These are phyloP conservation scores for Hylaeus volcanicus DNA, from an alignment of 1,140 invertebrate genomes.

Conservation along the genomic window DNA sequence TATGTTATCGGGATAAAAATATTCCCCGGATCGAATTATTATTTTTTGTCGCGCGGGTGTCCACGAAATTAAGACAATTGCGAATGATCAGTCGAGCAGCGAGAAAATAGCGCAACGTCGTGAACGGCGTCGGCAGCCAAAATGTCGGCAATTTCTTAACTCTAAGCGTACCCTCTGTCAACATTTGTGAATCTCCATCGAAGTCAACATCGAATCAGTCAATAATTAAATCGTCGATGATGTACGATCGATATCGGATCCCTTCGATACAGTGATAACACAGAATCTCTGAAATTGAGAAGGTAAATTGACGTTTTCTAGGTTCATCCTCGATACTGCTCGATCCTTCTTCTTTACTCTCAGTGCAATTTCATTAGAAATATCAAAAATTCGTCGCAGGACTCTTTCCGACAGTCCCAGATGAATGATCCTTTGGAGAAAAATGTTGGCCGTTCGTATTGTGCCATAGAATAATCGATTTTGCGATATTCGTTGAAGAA, in stretches of 20 bases:
- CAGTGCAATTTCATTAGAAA: slow-evolving; percentile 4
- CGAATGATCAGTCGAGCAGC: neutral
- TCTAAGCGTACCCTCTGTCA: slow-evolving; percentile 73
- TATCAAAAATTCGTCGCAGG: neutral
- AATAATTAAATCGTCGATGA: slow-evolving; percentile 43
- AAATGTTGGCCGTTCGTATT: neutral
- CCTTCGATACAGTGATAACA: slow-evolving; percentile 33
- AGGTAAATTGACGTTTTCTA: slow-evolving; percentile 48
- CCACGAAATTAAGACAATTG: neutral
- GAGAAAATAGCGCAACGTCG: slow-evolving; percentile 53
- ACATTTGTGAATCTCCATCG: slow-evolving; percentile 53
- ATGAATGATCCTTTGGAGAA: neutral
- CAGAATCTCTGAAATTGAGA: slow-evolving; percentile 34
- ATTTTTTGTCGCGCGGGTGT: neutral
- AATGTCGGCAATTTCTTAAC: slow-evolving; percentile 73
- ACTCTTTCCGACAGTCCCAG: neutral
- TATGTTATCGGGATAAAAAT: neutral
- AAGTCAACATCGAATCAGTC: slow-evolving; percentile 39
- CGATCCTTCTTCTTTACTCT: slow-evolving; percentile 29
- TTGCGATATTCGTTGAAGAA: neutral
- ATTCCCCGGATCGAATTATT: neutral
- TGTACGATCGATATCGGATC: slow-evolving; percentile 39
- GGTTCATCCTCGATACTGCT: slow-evolving; percentile 36
- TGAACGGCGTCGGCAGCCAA: slow-evolving; percentile 73
- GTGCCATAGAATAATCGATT: neutral